Evolutionary conservation across 2,113 vertebrate species (phyloP).

Genomic region (Lota lota): DNA sequence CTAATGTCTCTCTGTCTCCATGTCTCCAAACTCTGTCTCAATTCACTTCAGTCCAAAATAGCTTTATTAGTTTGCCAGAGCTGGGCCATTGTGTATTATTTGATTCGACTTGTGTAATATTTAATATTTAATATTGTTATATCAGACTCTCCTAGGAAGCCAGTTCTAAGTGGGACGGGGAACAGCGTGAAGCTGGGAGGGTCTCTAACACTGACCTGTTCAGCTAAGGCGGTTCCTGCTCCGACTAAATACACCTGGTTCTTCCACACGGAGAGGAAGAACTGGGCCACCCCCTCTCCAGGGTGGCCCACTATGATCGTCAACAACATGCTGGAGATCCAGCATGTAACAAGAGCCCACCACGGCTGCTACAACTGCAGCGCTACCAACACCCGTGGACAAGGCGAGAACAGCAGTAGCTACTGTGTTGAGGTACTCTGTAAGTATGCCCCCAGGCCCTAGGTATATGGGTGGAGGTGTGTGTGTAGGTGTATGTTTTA

Average conservation of each 20-base stretch:
- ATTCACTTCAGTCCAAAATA: too few species aligned
- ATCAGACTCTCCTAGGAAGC: neutral
- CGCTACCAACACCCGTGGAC: slow-evolving; percentile 4
- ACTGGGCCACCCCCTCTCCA: neutral
- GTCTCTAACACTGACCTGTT: neutral
- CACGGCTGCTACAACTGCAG: slow-evolving; percentile 4
- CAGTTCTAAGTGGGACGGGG: neutral
- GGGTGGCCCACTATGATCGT: neutral
- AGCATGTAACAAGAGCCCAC: neutral
- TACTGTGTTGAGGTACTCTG: slow-evolving; percentile 8
- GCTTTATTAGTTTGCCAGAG: too few species aligned
- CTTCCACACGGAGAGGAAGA: neutral
- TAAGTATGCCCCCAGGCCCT: slow-evolving; percentile 18
- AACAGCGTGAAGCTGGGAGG: neutral
- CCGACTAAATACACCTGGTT: neutral
- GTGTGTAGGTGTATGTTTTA: neutral
- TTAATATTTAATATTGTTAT: neutral
- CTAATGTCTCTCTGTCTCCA: too few species aligned
- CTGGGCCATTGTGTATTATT: too few species aligned
- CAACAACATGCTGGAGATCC: neutral
- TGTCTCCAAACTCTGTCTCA: too few species aligned
- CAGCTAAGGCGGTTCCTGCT: neutral
- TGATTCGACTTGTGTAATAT: too few species aligned
- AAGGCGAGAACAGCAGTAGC: neutral
- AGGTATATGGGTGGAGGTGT: neutral